Conservation (phyloP, 2,113 vertebrate genomes). For the Zootoca vivipara region DNA sequence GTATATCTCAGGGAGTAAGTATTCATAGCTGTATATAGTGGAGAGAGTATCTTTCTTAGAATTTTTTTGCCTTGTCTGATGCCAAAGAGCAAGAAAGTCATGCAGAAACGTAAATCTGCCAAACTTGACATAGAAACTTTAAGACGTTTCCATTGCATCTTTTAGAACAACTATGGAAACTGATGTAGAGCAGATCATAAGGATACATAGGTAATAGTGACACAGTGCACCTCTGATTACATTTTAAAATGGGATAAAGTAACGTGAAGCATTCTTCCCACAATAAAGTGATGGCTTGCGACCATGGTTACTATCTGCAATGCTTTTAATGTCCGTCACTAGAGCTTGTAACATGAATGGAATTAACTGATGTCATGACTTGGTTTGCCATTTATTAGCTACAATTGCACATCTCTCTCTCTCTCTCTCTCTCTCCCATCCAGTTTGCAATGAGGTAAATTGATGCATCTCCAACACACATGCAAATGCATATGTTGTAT, state of each 20-base stretch:
- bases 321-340: slow-evolving; percentile 46
- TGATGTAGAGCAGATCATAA: slow-evolving; percentile 30
- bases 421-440: background rate
- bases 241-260: slow-evolving; percentile 46
- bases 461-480: background rate
- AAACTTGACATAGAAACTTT: background rate
- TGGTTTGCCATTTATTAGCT: slow-evolving; percentile 41
- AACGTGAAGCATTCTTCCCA: slow-evolving; percentile 31
- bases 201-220: slow-evolving; percentile 36
- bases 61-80: background rate
- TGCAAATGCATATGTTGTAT: background rate
- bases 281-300: slow-evolving; percentile 57
- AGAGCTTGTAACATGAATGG: slow-evolving; percentile 45
- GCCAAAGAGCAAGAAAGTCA: background rate
- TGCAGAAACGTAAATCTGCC: background rate
- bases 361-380: slow-evolving; percentile 55
- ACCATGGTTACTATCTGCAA: slow-evolving; percentile 40
- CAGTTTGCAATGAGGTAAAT: background rate
- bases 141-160: background rate
- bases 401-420: background rate
- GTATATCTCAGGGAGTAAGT: background rate
- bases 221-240: slow-evolving; percentile 38
- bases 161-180: background rate
- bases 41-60: background rate
- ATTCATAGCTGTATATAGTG: background rate